phyloP scores from a whole-genome alignment of 2,888 invertebrate genomes.

The Papilio elwesi region DNA sequence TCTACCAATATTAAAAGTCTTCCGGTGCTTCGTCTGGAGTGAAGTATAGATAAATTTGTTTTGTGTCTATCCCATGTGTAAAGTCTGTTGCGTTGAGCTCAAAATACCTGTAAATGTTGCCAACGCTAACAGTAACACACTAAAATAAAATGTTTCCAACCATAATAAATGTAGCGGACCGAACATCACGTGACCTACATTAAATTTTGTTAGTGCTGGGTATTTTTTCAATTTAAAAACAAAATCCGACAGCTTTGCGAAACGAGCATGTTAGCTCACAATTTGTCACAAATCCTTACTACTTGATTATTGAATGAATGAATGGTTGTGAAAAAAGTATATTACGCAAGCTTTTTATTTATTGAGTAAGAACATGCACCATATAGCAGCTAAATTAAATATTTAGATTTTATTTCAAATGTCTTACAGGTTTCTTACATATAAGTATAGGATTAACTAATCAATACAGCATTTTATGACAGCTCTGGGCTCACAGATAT shows the following conservation, averaged over 20 bases:
- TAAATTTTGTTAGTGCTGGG: no score
- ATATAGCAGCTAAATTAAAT: constrained; percentile 2
- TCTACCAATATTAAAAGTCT: background rate
- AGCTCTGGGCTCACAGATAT: background rate
- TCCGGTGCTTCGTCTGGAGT: background rate
- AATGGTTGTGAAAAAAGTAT: constrained; percentile 13
- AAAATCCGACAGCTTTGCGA: no score
- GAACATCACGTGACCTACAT: no score
- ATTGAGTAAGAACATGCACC: background rate
- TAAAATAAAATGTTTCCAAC: background rate
- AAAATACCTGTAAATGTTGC: background rate
- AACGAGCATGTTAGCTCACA: background rate
- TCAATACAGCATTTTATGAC: background rate
- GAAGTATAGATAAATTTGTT: no score
- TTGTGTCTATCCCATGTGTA: background rate
- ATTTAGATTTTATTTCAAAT: background rate
- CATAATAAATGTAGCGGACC: background rate
- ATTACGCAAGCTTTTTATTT: background rate
- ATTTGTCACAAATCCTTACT: background rate
- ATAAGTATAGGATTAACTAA: background rate
- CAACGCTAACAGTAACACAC: no score
- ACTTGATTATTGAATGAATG: background rate
- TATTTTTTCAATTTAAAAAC: no score
- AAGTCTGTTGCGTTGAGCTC: background rate
- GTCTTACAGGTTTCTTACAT: background rate